phyloP scores from a whole-genome alignment of 2,888 invertebrate species.

The Xestobium rufovillosum region DNA sequence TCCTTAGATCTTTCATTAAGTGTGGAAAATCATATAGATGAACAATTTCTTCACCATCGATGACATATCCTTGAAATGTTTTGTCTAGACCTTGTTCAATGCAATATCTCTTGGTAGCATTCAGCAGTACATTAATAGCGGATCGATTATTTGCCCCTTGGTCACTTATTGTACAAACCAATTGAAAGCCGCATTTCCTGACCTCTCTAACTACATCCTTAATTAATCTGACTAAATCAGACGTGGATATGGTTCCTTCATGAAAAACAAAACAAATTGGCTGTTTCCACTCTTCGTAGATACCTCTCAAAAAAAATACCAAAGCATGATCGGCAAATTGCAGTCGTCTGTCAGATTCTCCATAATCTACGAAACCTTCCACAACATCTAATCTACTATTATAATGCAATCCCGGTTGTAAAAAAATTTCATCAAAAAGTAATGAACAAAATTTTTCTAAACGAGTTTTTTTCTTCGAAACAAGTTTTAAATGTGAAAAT shows the following conservation, averaged over 20 bases:
- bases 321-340: conserved; percentile 27
- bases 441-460: conserved; percentile 18
- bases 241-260: conserved; percentile 17
- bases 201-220: conserved; percentile 20
- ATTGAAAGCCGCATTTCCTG: conserved; percentile 20
- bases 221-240: conserved; percentile 17
- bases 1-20: conserved; percentile 21
- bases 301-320: conserved; percentile 25
- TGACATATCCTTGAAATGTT: conserved; percentile 17
- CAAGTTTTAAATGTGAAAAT: conserved; percentile 6
- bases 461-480: not conserved
- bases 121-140: conserved; percentile 21
- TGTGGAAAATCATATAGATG: conserved; percentile 23
- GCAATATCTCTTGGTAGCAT: conserved; percentile 17
- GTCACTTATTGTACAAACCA: conserved; percentile 29
- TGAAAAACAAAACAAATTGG: conserved; percentile 23
- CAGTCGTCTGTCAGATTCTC: conserved; percentile 9
- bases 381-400: conserved; percentile 17
- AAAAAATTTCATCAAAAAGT: conserved; percentile 25
- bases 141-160: conserved; percentile 27
- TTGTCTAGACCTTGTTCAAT: conserved; percentile 14
- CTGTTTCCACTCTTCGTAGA: conserved; percentile 26
- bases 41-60: conserved; percentile 20
- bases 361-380: conserved; percentile 21
- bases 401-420: conserved; percentile 17